phyloP scores from a whole-genome alignment of 1,140 invertebrate genomes.

The Heliconius congener region DNA sequence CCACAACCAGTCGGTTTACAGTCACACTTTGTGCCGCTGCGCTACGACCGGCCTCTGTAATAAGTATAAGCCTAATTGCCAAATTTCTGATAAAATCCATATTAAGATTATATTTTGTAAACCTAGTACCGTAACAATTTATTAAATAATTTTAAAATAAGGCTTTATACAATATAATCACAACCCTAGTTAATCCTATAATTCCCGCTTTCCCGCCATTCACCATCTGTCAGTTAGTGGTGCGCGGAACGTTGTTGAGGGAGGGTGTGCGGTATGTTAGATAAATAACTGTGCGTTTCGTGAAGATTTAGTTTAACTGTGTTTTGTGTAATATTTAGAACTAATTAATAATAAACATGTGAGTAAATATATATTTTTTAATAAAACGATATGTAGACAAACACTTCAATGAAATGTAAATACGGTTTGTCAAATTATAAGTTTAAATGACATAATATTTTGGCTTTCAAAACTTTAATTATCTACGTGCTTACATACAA shows the following conservation, averaged over 20 bases:
- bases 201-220: conserved; percentile 5
- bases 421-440: background rate
- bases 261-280: conserved; percentile 17
- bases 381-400: background rate
- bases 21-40: too few species aligned
- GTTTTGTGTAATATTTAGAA: background rate
- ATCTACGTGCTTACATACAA: conserved; percentile 5
- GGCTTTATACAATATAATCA: background rate
- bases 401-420: background rate
- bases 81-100: background rate
- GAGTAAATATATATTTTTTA: background rate
- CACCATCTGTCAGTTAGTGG: conserved; percentile 23
- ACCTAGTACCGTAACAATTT: background rate
- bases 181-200: background rate
- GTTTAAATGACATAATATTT: conserved; percentile 4
- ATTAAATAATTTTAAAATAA: background rate
- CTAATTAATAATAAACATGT: conserved; percentile 6
- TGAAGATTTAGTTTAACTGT: conserved; percentile 22
- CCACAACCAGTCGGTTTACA: too few species aligned
- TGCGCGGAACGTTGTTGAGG: conserved; percentile 11
- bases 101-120: background rate
- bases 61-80: background rate
- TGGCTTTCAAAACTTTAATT: background rate
- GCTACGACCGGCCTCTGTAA: background rate
- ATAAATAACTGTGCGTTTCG: conserved; percentile 20